A percentile compares a stretch with the other conserved stretches of the same genome.
Conservation (phyloP, 2,888 invertebrate species). For the Rosalia funebris region DNA sequence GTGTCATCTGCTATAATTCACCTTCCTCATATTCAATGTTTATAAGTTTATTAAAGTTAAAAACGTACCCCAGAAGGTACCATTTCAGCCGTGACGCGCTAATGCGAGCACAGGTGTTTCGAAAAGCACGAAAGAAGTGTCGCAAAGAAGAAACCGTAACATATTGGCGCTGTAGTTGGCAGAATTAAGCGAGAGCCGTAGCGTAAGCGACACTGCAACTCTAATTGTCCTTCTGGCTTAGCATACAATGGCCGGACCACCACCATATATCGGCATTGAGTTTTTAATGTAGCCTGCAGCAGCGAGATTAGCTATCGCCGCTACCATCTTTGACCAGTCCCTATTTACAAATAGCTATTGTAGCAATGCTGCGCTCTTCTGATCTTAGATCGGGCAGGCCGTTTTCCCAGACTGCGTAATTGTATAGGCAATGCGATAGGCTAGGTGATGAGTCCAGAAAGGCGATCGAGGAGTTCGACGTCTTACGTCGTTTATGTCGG, state of each 20-base stretch:
- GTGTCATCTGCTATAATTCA: too few relatives aligned
- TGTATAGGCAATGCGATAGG: conserved; percentile 37
- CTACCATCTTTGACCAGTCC: conserved; percentile 58
- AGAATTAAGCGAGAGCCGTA: conserved; percentile 41
- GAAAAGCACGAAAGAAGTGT: conserved; percentile 6
- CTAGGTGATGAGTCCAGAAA: conserved; percentile 7
- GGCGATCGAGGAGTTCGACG: too few relatives aligned
- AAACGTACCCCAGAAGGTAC: too few relatives aligned
- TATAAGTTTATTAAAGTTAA: too few relatives aligned
- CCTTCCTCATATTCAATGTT: too few relatives aligned
- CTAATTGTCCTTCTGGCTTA: conserved; percentile 60
- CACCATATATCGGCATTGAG: conserved; percentile 59
- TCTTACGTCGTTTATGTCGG: too few relatives aligned
- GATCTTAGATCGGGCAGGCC: conserved; percentile 44
- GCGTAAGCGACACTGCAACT: conserved; percentile 53
- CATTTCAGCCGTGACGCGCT: too few relatives aligned
- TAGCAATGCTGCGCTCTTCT: conserved; percentile 47
- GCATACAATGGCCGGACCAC: conserved; percentile 59
- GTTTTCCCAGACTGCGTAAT: conserved; percentile 55
- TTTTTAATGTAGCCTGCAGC: conserved; percentile 61
- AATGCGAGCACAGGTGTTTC: conserved; percentile 20
- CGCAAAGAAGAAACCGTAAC: conserved; percentile 29
- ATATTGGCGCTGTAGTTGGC: conserved; percentile 48
- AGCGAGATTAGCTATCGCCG: conserved; percentile 59
- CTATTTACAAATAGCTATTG: conserved; percentile 63